Percentiles rank a stretch among this genome's conserved stretches.
Evolutionary conservation across 2,113 vertebrate genomes (phyloP).

Genomic region (Cisticola juncidis): DNA sequence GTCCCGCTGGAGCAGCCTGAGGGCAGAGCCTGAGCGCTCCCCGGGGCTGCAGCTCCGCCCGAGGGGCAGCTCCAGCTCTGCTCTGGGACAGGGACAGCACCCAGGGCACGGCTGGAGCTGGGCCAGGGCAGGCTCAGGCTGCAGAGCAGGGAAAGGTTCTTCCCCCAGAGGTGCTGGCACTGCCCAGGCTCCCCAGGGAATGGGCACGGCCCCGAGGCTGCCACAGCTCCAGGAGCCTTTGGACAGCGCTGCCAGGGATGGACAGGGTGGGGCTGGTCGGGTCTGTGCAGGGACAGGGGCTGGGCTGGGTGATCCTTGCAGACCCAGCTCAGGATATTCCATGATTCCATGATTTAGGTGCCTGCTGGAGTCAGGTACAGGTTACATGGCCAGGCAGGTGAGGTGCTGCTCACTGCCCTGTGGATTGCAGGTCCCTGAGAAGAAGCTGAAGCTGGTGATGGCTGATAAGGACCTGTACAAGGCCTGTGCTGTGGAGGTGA

Average conservation of each 20-base stretch:
- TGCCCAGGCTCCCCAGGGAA: background rate
- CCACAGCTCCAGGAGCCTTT: background rate
- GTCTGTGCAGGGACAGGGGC: background rate
- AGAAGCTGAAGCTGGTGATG: slow-evolving; percentile 97
- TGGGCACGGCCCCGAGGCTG: background rate
- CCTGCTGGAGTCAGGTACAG: background rate
- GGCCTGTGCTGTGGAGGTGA: slow-evolving; percentile 95
- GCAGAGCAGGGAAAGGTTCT: background rate
- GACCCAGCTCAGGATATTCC: accelerated
- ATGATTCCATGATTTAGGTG: background rate
- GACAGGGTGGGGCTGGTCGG: background rate
- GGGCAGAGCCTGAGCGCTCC: background rate
- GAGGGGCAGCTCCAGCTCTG: background rate
- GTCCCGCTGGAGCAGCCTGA: background rate
- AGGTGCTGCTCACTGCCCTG: background rate
- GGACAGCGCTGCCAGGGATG: background rate
- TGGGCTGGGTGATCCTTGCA: accelerated
- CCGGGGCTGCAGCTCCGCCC: background rate
- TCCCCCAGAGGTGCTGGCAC: background rate
- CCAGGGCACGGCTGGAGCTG: background rate
- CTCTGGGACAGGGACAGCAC: background rate
- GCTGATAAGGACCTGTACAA: slow-evolving; percentile 96
- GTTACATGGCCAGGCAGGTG: background rate
- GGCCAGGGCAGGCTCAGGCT: background rate
- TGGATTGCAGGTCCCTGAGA: slow-evolving; percentile 87